A percentile compares a stretch with the other conserved stretches of the same genome.
Evolutionary conservation across 2,113 vertebrate species (phyloP).

Genomic region (Burhinus bistriatus): DNA sequence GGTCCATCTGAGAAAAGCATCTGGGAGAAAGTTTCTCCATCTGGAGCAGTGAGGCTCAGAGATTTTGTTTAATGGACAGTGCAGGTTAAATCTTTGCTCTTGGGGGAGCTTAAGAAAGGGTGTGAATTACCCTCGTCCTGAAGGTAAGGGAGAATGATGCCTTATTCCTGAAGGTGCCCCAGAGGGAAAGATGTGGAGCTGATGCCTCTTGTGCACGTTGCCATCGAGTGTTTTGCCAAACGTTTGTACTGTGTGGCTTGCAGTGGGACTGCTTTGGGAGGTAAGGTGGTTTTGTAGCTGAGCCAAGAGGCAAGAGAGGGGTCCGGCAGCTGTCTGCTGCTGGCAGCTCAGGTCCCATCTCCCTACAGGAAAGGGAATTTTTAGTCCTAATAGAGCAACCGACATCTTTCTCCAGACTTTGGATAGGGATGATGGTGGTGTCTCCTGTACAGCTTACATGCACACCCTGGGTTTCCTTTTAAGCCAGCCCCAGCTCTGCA

Average conservation of each 20-base stretch:
- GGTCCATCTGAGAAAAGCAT: neutral
- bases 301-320: neutral
- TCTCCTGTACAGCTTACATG: fast-evolving
- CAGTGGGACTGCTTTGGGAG: neutral
- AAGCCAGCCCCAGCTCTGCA: neutral
- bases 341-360: neutral
- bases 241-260: neutral
- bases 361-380: neutral
- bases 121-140: neutral
- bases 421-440: neutral
- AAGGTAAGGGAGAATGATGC: neutral
- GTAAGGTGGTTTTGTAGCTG: neutral
- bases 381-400: neutral
- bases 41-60: neutral
- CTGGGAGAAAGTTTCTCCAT: neutral
- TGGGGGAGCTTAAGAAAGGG: neutral
- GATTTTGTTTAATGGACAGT: neutral
- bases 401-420: neutral
- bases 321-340: neutral
- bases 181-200: neutral
- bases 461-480: neutral
- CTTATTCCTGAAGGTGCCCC: neutral
- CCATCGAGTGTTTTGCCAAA: neutral
- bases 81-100: neutral
- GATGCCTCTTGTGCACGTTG: neutral